Evolutionary conservation across 2,888 invertebrate genomes (phyloP).

Genomic region (Euspilapteryx auroguttella): DNA sequence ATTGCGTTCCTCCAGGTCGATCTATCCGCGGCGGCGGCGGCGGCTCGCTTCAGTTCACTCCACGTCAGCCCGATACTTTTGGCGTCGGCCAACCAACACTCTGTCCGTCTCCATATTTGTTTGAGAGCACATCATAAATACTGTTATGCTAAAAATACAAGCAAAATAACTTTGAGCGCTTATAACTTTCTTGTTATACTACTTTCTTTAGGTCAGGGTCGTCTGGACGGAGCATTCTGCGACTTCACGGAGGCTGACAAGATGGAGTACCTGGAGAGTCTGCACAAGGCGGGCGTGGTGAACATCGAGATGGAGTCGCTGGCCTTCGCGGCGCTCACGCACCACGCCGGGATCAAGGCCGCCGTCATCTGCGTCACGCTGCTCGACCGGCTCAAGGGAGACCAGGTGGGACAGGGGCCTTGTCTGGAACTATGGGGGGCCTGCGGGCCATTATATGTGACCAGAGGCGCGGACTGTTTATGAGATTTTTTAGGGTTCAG

Average conservation of each 20-base stretch:
- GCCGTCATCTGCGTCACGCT: constrained; percentile 94
- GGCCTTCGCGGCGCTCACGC: constrained; percentile 90
- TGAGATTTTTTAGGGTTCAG: no score
- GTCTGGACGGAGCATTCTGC: constrained; percentile 96
- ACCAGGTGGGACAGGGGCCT: constrained; percentile 70
- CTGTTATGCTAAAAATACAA: no score
- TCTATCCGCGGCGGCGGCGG: no score
- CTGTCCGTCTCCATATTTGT: no score
- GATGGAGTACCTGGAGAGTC: constrained; percentile 77
- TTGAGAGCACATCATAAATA: no score
- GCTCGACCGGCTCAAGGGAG: constrained; percentile 89
- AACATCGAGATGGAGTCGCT: constrained; percentile 98
- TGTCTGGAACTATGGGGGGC: neutral
- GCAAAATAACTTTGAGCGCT: no score
- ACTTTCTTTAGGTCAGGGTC: constrained; percentile 75
- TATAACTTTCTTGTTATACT: constrained; percentile 1
- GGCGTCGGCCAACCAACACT: no score
- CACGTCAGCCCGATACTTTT: no score
- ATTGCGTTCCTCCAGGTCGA: no score
- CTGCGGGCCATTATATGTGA: neutral
- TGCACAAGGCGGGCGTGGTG: constrained; percentile 78
- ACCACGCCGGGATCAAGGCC: constrained; percentile 89
- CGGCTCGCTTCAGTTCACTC: no score
- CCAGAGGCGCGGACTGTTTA: no score
- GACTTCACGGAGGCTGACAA: constrained; percentile 91